phyloP scores from a whole-genome alignment of 64 coral and sea anemone genomes.

The Montipora sp. region DNA sequence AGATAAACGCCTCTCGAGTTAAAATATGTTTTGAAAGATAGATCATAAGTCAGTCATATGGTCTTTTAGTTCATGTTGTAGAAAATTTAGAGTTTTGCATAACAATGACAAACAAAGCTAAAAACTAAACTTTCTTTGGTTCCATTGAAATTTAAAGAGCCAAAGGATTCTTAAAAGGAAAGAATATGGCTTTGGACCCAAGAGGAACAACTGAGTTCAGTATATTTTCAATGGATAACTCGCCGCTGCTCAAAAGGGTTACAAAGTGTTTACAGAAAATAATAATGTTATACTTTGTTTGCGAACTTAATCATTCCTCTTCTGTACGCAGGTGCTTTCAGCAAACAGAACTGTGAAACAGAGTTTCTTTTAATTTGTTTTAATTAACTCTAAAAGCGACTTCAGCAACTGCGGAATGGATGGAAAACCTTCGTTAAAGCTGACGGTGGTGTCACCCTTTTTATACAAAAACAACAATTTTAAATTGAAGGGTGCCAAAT shows the following conservation, averaged over 20 bases:
- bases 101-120: constrained; percentile 26
- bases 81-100: background rate
- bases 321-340: background rate
- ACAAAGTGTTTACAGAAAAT: background rate
- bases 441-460: background rate
- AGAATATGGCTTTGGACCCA: too few relatives aligned
- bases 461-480: background rate
- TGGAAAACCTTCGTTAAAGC: background rate
- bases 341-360: constrained; percentile 11
- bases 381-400: constrained; percentile 35
- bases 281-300: background rate
- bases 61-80: constrained; percentile 18
- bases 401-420: background rate
- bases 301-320: background rate
- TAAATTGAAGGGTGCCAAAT: background rate
- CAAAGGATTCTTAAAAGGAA: background rate
- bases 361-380: constrained; percentile 30
- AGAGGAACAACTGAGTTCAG: too few relatives aligned
- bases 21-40: background rate
- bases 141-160: background rate
- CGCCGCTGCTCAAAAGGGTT: background rate
- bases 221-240: background rate
- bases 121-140: background rate
- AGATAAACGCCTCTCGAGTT: background rate
- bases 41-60: background rate